Base-by-base conservation (phyloP, 2,888 invertebrate genomes). In the Patella pellucida region DNA sequence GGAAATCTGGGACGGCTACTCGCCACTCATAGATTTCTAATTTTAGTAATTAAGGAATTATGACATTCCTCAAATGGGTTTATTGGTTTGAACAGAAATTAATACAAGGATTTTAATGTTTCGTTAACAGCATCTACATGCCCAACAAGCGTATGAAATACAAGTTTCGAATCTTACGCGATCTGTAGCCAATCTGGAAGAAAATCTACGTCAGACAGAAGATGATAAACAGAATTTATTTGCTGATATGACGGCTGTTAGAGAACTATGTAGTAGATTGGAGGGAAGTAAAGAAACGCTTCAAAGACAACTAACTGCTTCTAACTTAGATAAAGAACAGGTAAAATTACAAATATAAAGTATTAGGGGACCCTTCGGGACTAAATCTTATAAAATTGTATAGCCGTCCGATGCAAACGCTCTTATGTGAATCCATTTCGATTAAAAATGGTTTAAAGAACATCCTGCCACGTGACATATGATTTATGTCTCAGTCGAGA, bases 241-340 rank as follows among this genome's bases (percentile, higher is more conserved):
- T 52, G 84, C 85, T 52, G 91, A 91, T 78, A 81, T 91, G 67
- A 84, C 87, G 0, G 88, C 91, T 12, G 86, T 90, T 2, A 83
- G 90, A 50, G 90, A 91, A 79, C 86, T 91, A 31, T 90, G 90
- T 79, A 84, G 89, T 19, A 83, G 88, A 52, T 85, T 91, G 14
- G 91, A 91, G 82, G 85, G 85, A 0, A 85, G 85, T 50, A 91
- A 90, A 78, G 91, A 91, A 68, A 83, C 86, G 2, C 81, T 91
- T 54, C 89, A 89, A 79, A 82, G 90, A 51, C 89, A 90, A 75
- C 81, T 91, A 52, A 86, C 89, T 19, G 83, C 86, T n/a, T 81
- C 87, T 31, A 85, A 86, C 68, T 82, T 89, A 56, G 91, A 91
- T 75, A 87, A 87, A 69, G 91, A 91, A 79, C 89, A 90, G 87